phyloP scores from a whole-genome alignment of 2,113 vertebrate genomes.

The Panthera tigris region DNA sequence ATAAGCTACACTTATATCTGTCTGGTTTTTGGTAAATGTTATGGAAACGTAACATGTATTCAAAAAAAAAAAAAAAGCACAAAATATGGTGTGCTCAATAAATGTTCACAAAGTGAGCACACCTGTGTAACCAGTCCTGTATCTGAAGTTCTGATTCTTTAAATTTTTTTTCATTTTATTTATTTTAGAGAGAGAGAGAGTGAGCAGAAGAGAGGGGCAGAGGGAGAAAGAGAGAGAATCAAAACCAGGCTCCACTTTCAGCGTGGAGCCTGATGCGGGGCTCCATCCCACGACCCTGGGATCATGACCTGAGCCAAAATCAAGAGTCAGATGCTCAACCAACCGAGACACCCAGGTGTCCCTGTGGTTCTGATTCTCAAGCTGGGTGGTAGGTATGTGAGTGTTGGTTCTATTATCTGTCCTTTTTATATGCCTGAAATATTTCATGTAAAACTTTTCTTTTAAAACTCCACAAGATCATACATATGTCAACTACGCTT shows the following conservation, averaged over 20 bases:
- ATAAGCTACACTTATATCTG: not conserved
- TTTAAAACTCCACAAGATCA: not conserved
- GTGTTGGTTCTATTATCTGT: not conserved
- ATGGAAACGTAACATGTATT: not conserved
- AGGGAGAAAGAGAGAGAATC: too few relatives aligned
- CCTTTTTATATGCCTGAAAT: not conserved
- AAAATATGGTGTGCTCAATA: not conserved
- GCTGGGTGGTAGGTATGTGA: not conserved
- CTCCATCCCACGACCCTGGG: too few relatives aligned
- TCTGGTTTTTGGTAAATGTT: not conserved
- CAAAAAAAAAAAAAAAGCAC: not conserved
- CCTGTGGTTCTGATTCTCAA: not conserved
- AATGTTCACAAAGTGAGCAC: not conserved
- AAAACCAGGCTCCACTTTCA: too few relatives aligned
- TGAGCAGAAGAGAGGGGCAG: too few relatives aligned
- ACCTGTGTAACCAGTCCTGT: not conserved
- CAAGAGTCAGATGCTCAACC: too few relatives aligned
- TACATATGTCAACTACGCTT: not conserved
- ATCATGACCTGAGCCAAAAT: too few relatives aligned
- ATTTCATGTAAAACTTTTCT: not conserved
- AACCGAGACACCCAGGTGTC: too few relatives aligned
- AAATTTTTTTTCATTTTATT: too few relatives aligned
- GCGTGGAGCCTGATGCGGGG: too few relatives aligned
- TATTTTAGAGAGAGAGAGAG: too few relatives aligned
- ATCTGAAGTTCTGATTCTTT: not conserved